Base-by-base conservation (phyloP, 2,888 invertebrate genomes). In the Drosophila austrosaltans region DNA sequence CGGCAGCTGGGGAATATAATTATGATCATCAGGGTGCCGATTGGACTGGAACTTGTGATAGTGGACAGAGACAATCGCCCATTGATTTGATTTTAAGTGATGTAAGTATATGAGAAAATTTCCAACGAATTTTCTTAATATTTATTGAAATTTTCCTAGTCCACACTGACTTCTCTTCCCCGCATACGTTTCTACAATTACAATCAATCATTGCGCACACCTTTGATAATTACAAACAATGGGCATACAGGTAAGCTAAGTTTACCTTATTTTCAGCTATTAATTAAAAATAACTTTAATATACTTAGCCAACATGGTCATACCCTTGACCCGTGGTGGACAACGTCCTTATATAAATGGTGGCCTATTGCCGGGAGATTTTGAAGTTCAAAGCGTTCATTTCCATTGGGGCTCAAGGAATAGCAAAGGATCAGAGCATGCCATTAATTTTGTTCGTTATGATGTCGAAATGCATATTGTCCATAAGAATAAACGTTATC, bases 321-420 rank as follows among this genome's bases (percentile, higher is more conserved):
- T 86, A 22, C 75, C 82, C 0, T 8, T 44, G 0, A 81, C 76
- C 1, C 58, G 30, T 1, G 56, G 66, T 12, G 80, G 82, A 0
- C 62, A 67, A 2, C 78, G 77, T 0, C 82, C 91, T 0, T 77
- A 22, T 20, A 80, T 91, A 10, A 81, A 48, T 2, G 89, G 90
- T 0, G 89, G 87, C 2, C 12, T 77, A 1, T 30, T 89, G 63
- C 69, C 58, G 0, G 80, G 77, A 0, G 66, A 20, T 1, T 91
- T 84, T 20, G 90, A 90, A 56, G 89, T 81, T 0, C 74, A 85
- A 10, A 79, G 78, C 36, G 63, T 91, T 0, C 91, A 91, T 60
- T 96, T 96, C 91, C 96, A 96, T 91, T 96, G 96, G 96, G 92
- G 94, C 1, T 94, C 94, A 72, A 93, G 93, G 83, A 94, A 94